Evolutionary conservation across 2,113 vertebrate genomes (phyloP).

Genomic region (Antigone vipio): DNA sequence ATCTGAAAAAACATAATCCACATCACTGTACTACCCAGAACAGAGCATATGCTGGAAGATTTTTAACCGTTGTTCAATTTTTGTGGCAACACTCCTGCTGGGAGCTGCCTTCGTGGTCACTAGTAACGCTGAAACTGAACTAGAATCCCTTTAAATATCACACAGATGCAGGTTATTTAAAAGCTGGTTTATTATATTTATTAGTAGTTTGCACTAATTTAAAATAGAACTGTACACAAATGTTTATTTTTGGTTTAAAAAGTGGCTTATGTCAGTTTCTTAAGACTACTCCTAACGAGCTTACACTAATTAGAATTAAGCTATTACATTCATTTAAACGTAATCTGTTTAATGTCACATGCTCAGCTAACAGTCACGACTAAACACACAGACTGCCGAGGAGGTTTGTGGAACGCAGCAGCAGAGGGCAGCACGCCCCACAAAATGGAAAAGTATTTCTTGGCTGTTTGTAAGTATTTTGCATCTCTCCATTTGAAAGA

Average conservation of each 20-base stretch:
- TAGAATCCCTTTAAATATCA: neutral
- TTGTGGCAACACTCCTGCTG: neutral
- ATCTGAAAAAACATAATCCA: neutral
- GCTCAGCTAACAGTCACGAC: neutral
- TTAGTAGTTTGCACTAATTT: neutral
- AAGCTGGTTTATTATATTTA: neutral
- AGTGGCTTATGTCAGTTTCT: conserved; percentile 41
- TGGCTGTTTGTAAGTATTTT: neutral
- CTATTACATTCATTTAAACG: neutral
- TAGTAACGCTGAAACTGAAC: neutral
- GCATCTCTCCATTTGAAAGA: neutral
- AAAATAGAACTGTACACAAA: neutral
- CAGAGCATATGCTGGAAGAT: neutral
- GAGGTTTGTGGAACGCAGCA: neutral
- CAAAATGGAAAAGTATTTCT: neutral
- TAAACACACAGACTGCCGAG: neutral
- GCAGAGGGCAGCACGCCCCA: conserved; percentile 65
- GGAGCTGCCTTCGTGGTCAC: neutral
- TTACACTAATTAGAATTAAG: conserved; percentile 35
- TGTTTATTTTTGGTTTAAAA: conserved; percentile 38
- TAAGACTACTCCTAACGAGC: neutral
- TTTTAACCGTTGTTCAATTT: neutral
- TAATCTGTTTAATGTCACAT: conserved; percentile 2
- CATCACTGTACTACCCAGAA: neutral
- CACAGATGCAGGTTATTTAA: neutral